phyloP scores from a whole-genome alignment of 1,140 invertebrate species.

The Drosophila micromelanica region DNA sequence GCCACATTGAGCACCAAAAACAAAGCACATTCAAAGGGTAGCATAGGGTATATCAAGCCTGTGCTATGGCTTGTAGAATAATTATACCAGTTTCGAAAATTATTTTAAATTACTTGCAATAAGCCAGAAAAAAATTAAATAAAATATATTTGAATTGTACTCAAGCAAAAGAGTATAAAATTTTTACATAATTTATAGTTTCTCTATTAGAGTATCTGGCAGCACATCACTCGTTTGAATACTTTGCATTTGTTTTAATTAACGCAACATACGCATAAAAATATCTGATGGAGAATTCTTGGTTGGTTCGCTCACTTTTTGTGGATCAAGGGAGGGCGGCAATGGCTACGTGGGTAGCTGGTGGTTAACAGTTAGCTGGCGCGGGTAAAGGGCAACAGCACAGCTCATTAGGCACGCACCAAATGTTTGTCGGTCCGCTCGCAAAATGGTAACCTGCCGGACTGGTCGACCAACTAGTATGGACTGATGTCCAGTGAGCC shows the following conservation, averaged over 20 bases:
- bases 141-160: no score
- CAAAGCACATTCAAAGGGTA: conserved; percentile 26
- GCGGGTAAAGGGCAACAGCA: conserved; percentile 39
- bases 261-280: conserved; percentile 55
- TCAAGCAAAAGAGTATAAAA: no score
- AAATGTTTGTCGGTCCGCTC: conserved; percentile 56
- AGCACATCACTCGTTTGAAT: neutral
- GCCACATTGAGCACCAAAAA: conserved; percentile 68
- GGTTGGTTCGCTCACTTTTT: neutral
- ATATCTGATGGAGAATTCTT: conserved; percentile 38
- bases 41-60: conserved; percentile 17
- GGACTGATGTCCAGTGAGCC: conserved; percentile 59
- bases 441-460: conserved; percentile 5
- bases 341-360: neutral
- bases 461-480: neutral
- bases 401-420: conserved; percentile 82
- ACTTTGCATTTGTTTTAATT: conserved; percentile 54
- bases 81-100: no score
- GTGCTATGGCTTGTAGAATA: no score
- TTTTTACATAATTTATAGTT: no score
- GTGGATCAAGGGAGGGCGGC: neutral
- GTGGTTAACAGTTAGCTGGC: neutral
- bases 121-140: no score
- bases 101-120: no score
- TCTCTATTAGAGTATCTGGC: neutral